A percentile compares a stretch with the other conserved stretches of the same genome.
phyloP scores from a whole-genome alignment of 2,888 invertebrate species.

The Chalcosyrphus nemorum region DNA sequence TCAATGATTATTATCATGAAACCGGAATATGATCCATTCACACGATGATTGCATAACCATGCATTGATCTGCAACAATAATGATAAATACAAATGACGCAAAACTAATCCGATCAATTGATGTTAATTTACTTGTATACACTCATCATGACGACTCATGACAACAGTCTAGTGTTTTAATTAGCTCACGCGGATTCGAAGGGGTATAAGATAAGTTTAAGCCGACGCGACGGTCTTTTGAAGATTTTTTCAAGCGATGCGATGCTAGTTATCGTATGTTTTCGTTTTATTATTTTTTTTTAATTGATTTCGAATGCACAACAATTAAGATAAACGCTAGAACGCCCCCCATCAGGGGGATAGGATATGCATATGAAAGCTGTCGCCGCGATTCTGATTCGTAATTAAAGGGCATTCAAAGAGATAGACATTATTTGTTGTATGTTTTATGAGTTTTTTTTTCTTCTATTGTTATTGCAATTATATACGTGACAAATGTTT shows the following conservation, averaged over 20 bases:
- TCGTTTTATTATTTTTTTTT: too few species aligned
- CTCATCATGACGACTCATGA: background rate
- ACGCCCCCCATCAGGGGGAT: too few species aligned
- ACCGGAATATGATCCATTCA: background rate
- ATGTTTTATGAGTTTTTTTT: background rate
- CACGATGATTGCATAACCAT: background rate
- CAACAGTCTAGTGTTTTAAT: conserved; percentile 36
- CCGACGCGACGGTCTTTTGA: too few species aligned
- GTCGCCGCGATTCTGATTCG: background rate
- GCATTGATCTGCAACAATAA: conserved; percentile 7
- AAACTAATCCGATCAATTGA: conserved; percentile 43
- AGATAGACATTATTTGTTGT: background rate
- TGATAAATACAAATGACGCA: conserved; percentile 9
- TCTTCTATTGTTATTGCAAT: background rate
- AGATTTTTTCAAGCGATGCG: background rate
- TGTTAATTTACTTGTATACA: conserved; percentile 32
- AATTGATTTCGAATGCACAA: conserved; percentile 7
- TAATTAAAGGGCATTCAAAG: background rate
- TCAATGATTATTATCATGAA: background rate
- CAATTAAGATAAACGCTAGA: conserved; percentile 1
- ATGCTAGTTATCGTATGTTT: background rate
- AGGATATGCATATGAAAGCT: too few species aligned
- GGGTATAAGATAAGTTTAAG: background rate
- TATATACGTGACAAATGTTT: background rate
- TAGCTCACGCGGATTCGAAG: conserved; percentile 1